Conservation (phyloP, 2,797 vertebrate genomes). For the Semotilus atromaculatus region DNA sequence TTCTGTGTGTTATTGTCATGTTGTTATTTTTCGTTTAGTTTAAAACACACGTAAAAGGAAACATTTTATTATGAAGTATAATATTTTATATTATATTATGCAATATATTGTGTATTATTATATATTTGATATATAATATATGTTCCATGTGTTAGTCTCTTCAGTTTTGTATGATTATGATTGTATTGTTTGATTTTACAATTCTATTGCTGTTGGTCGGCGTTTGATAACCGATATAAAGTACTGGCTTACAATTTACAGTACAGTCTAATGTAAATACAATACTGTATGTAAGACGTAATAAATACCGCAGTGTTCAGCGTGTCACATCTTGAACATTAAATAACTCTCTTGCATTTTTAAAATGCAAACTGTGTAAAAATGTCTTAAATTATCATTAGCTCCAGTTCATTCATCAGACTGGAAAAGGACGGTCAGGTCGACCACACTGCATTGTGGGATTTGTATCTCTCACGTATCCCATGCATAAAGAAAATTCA, state of each 20-base stretch:
- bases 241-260: too few species aligned
- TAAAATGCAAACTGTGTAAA: neutral
- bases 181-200: neutral
- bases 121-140: too few species aligned
- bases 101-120: too few species aligned
- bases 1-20: too few species aligned
- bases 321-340: neutral
- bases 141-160: too few species aligned
- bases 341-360: neutral
- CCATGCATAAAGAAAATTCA: neutral
- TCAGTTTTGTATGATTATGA: too few species aligned
- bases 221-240: neutral
- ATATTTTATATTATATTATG: too few species aligned
- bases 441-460: neutral
- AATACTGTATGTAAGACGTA: too few species aligned
- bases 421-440: neutral
- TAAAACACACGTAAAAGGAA: too few species aligned
- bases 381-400: neutral
- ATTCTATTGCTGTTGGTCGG: neutral
- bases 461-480: neutral
- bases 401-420: neutral
- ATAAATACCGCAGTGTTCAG: neutral
- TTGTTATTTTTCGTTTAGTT: too few species aligned
- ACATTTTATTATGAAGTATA: too few species aligned
- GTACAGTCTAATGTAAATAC: too few species aligned